Percentiles rank a stretch among this genome's conserved stretches.
Evolutionary conservation across 2,113 vertebrate genomes (phyloP).

Genomic region (Osmerus mordax): DNA sequence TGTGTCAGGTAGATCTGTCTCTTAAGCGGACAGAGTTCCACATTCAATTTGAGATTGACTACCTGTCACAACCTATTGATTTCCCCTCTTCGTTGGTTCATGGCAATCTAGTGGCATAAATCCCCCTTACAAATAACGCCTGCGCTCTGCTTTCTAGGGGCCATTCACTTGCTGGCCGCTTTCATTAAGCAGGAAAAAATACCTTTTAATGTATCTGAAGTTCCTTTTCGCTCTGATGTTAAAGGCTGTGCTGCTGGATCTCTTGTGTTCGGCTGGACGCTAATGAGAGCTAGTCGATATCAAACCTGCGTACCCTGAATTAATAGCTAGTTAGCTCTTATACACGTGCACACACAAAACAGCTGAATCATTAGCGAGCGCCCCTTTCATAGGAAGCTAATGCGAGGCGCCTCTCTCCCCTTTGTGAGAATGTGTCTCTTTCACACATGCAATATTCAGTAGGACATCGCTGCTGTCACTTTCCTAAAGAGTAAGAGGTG

Average conservation of each 20-base stretch:
- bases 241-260: not conserved
- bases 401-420: no score
- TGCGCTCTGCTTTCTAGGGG: not conserved
- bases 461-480: no score
- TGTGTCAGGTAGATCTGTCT: slow-evolving; percentile 27
- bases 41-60: slow-evolving; percentile 40
- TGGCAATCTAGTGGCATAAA: slow-evolving; percentile 23
- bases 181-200: not conserved
- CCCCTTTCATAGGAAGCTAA: no score
- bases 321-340: no score
- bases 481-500: no score
- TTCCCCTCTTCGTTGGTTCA: slow-evolving; percentile 15
- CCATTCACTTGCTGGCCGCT: not conserved
- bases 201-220: not conserved
- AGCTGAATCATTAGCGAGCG: no score
- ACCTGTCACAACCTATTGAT: slow-evolving; percentile 36
- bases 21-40: slow-evolving; percentile 21
- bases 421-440: no score
- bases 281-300: not conserved
- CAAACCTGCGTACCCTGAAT: no score
- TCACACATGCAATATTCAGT: no score
- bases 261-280: not conserved
- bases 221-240: not conserved
- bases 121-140: slow-evolving; percentile 12
- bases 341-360: no score